phyloP scores from a whole-genome alignment of 2,113 vertebrate species.

The Campylorhamphus procurvoides region DNA sequence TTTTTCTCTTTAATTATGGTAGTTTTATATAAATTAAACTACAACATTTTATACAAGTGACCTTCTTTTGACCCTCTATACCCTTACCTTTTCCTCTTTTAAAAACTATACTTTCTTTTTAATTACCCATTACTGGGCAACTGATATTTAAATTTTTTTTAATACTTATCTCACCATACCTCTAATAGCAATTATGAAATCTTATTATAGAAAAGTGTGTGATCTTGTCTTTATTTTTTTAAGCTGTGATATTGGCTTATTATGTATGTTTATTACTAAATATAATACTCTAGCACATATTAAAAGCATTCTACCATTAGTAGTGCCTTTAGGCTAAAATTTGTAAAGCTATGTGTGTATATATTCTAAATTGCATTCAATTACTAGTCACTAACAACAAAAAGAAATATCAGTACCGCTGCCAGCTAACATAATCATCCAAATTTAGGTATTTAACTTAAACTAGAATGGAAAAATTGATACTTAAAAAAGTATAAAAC shows the following conservation, averaged over 20 bases:
- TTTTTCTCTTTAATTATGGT: conserved; percentile 68
- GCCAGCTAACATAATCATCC: conserved; percentile 73
- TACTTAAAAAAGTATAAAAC: conserved; percentile 71
- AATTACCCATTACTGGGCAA: conserved; percentile 58
- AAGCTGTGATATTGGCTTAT: conserved; percentile 89
- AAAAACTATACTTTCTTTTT: conserved; percentile 72
- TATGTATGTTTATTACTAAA: conserved; percentile 83
- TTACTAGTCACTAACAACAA: conserved; percentile 78
- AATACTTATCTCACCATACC: conserved; percentile 72
- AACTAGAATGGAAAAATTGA: conserved; percentile 70
- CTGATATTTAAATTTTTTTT: conserved; percentile 60
- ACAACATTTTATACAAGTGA: conserved; percentile 74
- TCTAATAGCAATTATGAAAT: conserved; percentile 76
- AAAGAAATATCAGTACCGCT: conserved; percentile 82
- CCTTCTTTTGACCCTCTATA: conserved; percentile 68
- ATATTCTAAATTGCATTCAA: conserved; percentile 74
- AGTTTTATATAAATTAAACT: conserved; percentile 79
- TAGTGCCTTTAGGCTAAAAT: conserved; percentile 83
- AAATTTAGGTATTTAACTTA: conserved; percentile 74
- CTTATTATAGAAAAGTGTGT: conserved; percentile 76
- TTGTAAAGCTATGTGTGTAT: conserved; percentile 85
- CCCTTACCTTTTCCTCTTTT: conserved; percentile 61
- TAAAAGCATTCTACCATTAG: conserved; percentile 89
- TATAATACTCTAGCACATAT: conserved; percentile 92
- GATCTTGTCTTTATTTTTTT: conserved; percentile 73